Percentiles rank a stretch among this genome's conserved stretches.
Conservation (phyloP, 2,113 vertebrate species). For the Campylorhamphus procurvoides region DNA sequence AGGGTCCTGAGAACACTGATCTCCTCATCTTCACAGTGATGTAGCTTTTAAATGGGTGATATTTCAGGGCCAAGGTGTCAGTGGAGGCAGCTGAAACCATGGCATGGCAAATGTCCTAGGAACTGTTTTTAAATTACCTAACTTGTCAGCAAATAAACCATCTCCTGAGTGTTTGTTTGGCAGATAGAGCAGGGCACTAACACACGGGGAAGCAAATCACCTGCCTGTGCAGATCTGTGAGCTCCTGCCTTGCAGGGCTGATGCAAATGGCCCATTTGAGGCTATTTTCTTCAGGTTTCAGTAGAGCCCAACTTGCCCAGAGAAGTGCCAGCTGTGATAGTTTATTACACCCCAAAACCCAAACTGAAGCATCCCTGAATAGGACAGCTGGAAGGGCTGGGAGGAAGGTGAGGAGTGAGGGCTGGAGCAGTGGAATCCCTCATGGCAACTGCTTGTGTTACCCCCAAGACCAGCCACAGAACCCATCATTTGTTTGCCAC, state of each 20-base stretch:
- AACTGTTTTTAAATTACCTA: slow-evolving; percentile 50
- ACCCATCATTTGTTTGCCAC: not conserved
- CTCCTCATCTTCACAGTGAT: slow-evolving; percentile 27
- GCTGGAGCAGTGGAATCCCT: not conserved
- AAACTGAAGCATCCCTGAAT: accelerated
- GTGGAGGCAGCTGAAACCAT: slow-evolving; percentile 38
- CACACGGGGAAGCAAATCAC: not conserved
- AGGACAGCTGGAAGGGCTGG: not conserved
- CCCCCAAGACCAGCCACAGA: not conserved
- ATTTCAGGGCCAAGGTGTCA: slow-evolving; percentile 44
- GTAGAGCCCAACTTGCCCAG: not conserved
- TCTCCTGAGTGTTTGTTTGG: slow-evolving; percentile 1
- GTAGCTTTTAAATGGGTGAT: slow-evolving; percentile 13
- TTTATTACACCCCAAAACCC: not conserved
- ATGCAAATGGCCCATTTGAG: not conserved
- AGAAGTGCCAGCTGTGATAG: not conserved
- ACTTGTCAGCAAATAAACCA: slow-evolving; percentile 62
- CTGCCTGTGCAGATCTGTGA: not conserved
- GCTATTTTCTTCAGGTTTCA: not conserved
- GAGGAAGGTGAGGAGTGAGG: not conserved
- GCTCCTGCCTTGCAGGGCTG: not conserved
- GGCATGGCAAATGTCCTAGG: slow-evolving; percentile 24
- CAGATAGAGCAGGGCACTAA: not conserved
- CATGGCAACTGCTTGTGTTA: not conserved
- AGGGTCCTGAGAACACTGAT: not conserved